Percentiles rank a stretch among this genome's conserved stretches.
phyloP scores from a whole-genome alignment of 2,113 vertebrate species.

The Narcine bancroftii region DNA sequence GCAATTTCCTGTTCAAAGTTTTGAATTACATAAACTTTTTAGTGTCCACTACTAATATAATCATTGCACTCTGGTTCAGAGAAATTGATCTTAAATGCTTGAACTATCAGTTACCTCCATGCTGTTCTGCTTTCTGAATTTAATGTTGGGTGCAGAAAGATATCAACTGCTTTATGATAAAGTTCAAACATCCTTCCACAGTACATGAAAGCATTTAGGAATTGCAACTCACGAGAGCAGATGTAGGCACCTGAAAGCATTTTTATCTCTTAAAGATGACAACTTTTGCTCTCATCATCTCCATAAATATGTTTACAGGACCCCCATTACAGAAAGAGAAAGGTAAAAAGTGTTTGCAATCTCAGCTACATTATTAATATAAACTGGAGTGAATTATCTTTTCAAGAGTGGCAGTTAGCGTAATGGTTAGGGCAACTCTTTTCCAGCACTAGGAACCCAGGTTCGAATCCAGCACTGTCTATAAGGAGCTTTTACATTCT shows the following conservation, averaged over 20 bases:
- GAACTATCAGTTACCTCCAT: background rate
- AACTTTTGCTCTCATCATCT: background rate
- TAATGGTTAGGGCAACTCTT: no score
- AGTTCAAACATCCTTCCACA: background rate
- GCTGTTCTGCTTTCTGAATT: background rate
- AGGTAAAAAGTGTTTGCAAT: background rate
- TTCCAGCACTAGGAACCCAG: no score
- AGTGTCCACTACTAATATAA: background rate
- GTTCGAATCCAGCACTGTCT: no score
- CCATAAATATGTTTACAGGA: background rate
- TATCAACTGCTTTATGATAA: background rate
- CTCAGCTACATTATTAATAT: background rate
- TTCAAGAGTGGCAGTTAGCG: no score
- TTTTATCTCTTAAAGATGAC: background rate
- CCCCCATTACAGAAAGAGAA: background rate
- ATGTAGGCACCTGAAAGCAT: no score
- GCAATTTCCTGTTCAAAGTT: slow-evolving; percentile 6
- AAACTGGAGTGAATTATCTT: background rate
- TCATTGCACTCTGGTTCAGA: background rate
- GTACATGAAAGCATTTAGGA: background rate
- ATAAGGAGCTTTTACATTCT: no score
- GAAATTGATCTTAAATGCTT: background rate
- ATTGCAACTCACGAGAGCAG: background rate
- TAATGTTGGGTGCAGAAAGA: background rate
- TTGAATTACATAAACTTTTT: background rate